Evolutionary conservation across 2,888 invertebrate genomes (phyloP).

Genomic region (Thereva unica): DNA sequence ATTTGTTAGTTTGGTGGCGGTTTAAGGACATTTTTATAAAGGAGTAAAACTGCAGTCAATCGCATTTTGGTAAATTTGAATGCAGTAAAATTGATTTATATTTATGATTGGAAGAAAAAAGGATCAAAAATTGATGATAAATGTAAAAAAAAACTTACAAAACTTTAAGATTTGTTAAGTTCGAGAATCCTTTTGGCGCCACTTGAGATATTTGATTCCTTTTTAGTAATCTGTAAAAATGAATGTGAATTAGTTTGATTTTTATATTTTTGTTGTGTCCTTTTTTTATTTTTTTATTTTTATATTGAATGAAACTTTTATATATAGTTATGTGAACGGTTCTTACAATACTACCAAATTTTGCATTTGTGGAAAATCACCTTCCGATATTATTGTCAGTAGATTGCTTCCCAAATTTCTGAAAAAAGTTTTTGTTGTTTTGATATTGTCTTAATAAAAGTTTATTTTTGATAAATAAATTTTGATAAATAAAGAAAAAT

Average conservation of each 20-base stretch:
- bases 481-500: background rate
- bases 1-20: too few species aligned
- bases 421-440: constrained; percentile 49
- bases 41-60: too few species aligned
- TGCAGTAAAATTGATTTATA: too few species aligned
- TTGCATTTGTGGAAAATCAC: constrained; percentile 72
- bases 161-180: constrained; percentile 76
- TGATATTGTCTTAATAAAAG: background rate
- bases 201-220: constrained; percentile 82
- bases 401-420: constrained; percentile 80
- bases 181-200: constrained; percentile 76
- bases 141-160: constrained; percentile 72
- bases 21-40: too few species aligned
- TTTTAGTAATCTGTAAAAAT: constrained; percentile 74
- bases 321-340: constrained; percentile 16
- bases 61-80: too few species aligned
- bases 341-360: constrained; percentile 82
- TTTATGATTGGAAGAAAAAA: too few species aligned
- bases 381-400: constrained; percentile 68
- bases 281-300: background rate
- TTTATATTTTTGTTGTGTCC: constrained; percentile 17
- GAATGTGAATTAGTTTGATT: constrained; percentile 40
- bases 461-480: background rate
- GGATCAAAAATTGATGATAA: background rate
- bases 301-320: background rate